Evolutionary conservation across 2,797 vertebrate species (phyloP), one percentile per base, ranked within the genome.

Genomic region (Neosilurus hyrtlii): DNA sequence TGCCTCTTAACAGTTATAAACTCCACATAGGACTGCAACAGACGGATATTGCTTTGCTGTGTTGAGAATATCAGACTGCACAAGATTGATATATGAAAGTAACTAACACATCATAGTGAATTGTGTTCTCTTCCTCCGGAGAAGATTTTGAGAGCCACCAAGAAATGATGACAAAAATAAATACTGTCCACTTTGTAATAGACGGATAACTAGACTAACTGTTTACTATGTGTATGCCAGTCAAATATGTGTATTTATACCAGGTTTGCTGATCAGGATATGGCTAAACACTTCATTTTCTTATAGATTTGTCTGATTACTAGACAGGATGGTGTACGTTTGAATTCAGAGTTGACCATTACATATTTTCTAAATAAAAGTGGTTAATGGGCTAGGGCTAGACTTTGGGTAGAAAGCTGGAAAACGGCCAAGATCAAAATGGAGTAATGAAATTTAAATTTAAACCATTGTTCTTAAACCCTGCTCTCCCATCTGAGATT

Each of bases 271-370:
- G 59, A 82, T 79, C 65, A 68, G 56, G 61, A 49, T 12, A 74
- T 15, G 57, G 22, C 75, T 76, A 82, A 84, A 35, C 59, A 74
- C 63, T 59, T 67, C 56, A 56, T 62, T 43, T 24, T 65, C 72
- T 49, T 57, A 83, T 14, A 81, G 54, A 84, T 49, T 65, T 78
- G 74, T 82, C 30, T 84, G 63, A 82, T 80, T 80, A 80, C 54
- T 49, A 15, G 22, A 68, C 35, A 30, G 9, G 16, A 74, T 79
- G 16, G 37, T 35, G 82, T 59, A 72, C 80, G 59, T 30, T 80
- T 86, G 74, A 84, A 59, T 83, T 78, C 9, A 56, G 11, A 73
- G 9, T 24, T 26, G 24, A 67, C 68, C 35, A 62, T 43, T 81
- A 52, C 62, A 80, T 59, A 74, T 20, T 67, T 77, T 30, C 12